Percentiles rank a stretch among this genome's conserved stretches.
These are phyloP conservation scores for Sphenopsis melanotis DNA, from an alignment of 2,797 vertebrate genomes.

Conservation along the genomic window DNA sequence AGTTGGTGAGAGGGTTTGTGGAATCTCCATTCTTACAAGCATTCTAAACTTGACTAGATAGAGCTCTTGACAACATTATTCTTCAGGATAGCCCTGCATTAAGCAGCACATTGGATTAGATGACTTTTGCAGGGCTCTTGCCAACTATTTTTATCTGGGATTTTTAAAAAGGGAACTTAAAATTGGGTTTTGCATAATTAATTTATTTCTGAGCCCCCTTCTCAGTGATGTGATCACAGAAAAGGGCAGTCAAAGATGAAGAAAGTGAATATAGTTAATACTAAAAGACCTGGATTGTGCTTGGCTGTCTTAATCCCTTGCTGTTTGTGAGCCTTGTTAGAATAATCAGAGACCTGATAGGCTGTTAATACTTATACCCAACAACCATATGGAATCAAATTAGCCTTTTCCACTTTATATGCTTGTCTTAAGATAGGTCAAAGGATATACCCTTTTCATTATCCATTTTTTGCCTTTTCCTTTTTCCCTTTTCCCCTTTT, in stretches of 20 bases:
- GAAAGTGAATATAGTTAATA: background rate
- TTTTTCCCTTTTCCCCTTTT: background rate
- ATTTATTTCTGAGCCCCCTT: background rate
- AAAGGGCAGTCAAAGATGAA: background rate
- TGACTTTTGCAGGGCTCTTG: background rate
- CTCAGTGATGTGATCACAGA: background rate
- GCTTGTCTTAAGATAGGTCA: background rate
- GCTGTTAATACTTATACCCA: background rate
- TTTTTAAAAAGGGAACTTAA: background rate
- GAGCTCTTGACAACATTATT: background rate
- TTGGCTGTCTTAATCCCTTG: background rate
- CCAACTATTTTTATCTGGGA: background rate
- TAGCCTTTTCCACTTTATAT: background rate
- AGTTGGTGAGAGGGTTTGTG: background rate
- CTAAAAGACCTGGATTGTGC: background rate
- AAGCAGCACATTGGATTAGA: background rate
- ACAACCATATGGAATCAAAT: background rate
- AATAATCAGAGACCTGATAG: background rate
- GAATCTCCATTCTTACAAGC: background rate
- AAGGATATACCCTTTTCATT: background rate
- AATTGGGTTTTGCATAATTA: background rate
- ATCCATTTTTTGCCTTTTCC: background rate
- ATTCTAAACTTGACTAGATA: background rate
- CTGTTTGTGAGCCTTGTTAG: background rate
- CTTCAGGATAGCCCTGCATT: background rate